phyloP scores from a whole-genome alignment of 2,888 invertebrate species.

The Pandemis corylana region DNA sequence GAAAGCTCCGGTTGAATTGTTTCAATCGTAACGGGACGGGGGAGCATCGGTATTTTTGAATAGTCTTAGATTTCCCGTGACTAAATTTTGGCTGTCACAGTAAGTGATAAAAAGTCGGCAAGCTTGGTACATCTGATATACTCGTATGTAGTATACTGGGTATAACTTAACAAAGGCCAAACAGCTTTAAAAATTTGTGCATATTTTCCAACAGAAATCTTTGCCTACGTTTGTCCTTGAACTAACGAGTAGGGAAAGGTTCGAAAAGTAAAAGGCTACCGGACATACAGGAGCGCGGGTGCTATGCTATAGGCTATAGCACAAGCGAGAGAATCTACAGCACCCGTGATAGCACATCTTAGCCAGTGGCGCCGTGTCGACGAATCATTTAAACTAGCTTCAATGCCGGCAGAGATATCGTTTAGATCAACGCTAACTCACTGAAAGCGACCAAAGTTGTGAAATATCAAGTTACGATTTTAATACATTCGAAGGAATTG shows the following conservation, averaged over 20 bases:
- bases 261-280: conserved; percentile 2
- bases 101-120: too few relatives aligned
- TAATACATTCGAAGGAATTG: neutral
- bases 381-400: neutral
- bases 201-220: neutral
- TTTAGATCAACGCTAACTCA: neutral
- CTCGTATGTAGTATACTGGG: too few relatives aligned
- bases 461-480: neutral
- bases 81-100: too few relatives aligned
- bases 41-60: too few relatives aligned
- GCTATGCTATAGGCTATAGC: conserved; percentile 41
- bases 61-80: too few relatives aligned
- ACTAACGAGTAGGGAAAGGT: neutral
- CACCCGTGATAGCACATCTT: conserved; percentile 48
- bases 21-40: too few relatives aligned
- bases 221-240: neutral
- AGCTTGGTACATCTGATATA: too few relatives aligned
- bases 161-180: too few relatives aligned
- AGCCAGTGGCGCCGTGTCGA: conserved; percentile 19
- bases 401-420: neutral
- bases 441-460: conserved; percentile 11
- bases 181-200: too few relatives aligned
- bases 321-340: conserved; percentile 72
- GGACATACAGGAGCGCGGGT: conserved; percentile 10
- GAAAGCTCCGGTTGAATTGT: too few relatives aligned